Percentiles rank a stretch among this genome's conserved stretches.
These are phyloP conservation scores for Craniophora ligustri DNA, from an alignment of 2,888 invertebrate species.

Conservation along the genomic window DNA sequence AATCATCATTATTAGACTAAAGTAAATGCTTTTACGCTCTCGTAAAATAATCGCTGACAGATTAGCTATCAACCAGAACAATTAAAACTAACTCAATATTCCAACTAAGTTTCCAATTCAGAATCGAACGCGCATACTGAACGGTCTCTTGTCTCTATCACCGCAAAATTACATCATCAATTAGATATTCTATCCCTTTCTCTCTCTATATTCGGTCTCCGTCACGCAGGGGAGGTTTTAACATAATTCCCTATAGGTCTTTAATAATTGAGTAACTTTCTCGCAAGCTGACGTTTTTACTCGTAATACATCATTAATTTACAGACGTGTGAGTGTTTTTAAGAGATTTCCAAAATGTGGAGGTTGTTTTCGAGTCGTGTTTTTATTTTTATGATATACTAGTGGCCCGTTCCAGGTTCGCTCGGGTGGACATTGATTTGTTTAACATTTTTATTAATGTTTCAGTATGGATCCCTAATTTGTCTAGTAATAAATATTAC, in stretches of 20 bases:
- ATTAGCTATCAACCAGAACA: slow-evolving; percentile 17
- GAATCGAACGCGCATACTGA: slow-evolving; percentile 28
- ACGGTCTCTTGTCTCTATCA: slow-evolving; percentile 9
- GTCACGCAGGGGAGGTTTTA: slow-evolving; percentile 20
- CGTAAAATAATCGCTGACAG: slow-evolving; percentile 18
- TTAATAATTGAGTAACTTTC: slow-evolving; percentile 49
- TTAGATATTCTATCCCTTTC: slow-evolving; percentile 6
- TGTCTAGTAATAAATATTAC: too few relatives aligned
- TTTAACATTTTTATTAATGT: too few relatives aligned
- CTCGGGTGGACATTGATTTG: too few relatives aligned
- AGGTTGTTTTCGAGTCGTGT: too few relatives aligned
- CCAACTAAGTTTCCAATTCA: slow-evolving; percentile 35
- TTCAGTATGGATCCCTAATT: too few relatives aligned
- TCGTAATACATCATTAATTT: slow-evolving; percentile 9
- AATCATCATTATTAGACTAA: too few relatives aligned
- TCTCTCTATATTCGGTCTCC: slow-evolving; percentile 6
- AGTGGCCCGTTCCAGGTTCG: too few relatives aligned
- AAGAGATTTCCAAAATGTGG: too few relatives aligned
- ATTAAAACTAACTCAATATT: slow-evolving; percentile 32
- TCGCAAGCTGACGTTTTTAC: slow-evolving; percentile 55
- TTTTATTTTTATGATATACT: too few relatives aligned
- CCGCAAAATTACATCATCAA: slow-evolving; percentile 24
- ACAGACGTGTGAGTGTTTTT: slow-evolving; percentile 3
- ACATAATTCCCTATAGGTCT: slow-evolving; percentile 35
- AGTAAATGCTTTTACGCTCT: too few relatives aligned